Base-by-base conservation (phyloP, 2,113 vertebrate genomes). In the Condylura cristata region DNA sequence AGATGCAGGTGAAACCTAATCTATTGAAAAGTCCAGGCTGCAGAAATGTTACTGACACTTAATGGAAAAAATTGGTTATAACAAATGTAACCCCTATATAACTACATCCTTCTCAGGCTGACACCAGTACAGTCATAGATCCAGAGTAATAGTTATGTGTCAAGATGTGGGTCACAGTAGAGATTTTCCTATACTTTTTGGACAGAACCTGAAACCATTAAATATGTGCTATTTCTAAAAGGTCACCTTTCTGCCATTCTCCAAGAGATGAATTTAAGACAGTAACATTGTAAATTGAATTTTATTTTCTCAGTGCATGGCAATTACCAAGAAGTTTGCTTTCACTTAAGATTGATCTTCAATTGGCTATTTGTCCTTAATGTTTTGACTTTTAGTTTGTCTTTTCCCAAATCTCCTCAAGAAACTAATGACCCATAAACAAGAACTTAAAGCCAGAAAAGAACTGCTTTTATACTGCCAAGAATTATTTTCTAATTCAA, bases 401-500 rank as follows among this genome's bases (percentile, higher is more conserved):
- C 72, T 89, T 66, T 48, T 85, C 20, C 20, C 51, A 58, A 13
- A 37, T 89, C 66, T 53, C 85, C 61, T 82, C 80, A 93, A 89
- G 70, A 70, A 8, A 28, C 89, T 92, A 90, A 89, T 83, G 80
- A 89, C 24, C 85, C 63, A 75, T 80, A 86, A 91, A 63, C 4
- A 93, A 79, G 37, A 68, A 87, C 26, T 58, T 46, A n/a, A n/a
- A 11, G 46, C 78, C 61, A 90, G 28, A 72, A 26, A 34, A 61
- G 51, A 61, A 32, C 39, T 56, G 44, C 39, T 86, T 70, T 72
- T 70, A 22, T 44, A n/a, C 37, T 65, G n/a, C 65, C 41, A 93
- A 89, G 5, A 91, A 81, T 66, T 86, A 60, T 91, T 84, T 86
- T 80, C 71, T 91, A 89, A 68, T 74, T 95, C 51, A 86, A 53